phyloP scores from a whole-genome alignment of 2,888 invertebrate species.

The Andricus curvator region DNA sequence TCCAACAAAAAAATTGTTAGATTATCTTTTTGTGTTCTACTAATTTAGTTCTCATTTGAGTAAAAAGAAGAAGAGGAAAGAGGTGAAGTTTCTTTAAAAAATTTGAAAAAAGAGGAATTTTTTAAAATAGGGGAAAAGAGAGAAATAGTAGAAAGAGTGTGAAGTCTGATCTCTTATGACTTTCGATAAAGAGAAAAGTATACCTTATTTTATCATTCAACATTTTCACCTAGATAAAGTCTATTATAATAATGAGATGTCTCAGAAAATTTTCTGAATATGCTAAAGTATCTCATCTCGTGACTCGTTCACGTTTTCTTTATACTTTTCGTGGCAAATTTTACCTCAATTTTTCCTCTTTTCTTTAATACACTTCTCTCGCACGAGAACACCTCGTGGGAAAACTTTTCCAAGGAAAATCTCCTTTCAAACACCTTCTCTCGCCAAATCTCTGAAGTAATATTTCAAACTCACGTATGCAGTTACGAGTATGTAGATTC shows the following conservation, averaged over 20 bases:
- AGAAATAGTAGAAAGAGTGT: too few species aligned
- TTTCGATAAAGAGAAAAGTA: too few species aligned
- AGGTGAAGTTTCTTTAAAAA: too few species aligned
- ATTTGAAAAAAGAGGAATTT: too few species aligned
- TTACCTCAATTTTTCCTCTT: not conserved
- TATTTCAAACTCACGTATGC: not conserved
- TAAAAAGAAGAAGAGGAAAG: too few species aligned
- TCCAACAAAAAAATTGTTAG: too few species aligned
- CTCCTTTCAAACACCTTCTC: not conserved
- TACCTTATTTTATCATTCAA: not conserved
- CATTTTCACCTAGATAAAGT: not conserved
- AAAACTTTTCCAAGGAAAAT: not conserved
- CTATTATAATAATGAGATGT: not conserved
- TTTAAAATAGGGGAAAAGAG: too few species aligned
- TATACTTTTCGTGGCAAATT: not conserved
- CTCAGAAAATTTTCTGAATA: not conserved
- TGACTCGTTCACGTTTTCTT: not conserved
- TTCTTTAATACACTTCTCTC: not conserved
- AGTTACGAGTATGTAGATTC: not conserved
- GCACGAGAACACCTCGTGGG: not conserved
- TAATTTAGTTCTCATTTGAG: too few species aligned
- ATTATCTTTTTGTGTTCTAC: too few species aligned
- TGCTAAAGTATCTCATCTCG: not conserved
- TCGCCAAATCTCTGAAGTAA: not conserved
- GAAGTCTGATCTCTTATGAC: too few species aligned